Percentiles rank a stretch among this genome's conserved stretches.
These are phyloP conservation scores for Turritopsis dohrnii DNA, from an alignment of 30 jellyfish, hydroid and myxozoan genomes.

Conservation along the genomic window DNA sequence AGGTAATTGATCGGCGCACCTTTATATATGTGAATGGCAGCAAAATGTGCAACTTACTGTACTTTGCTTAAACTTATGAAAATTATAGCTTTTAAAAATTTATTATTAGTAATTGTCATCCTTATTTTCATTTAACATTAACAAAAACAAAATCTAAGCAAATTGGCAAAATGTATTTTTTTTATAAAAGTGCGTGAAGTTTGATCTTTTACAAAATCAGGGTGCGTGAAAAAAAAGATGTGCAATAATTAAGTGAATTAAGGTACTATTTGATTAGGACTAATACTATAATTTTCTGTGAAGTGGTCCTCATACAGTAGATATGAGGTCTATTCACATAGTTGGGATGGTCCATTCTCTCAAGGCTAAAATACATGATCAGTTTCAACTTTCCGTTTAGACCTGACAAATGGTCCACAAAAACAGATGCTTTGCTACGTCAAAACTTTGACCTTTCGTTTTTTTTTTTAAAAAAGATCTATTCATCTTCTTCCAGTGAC, in stretches of 20 bases:
- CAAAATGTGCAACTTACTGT: not conserved
- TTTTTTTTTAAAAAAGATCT: not conserved
- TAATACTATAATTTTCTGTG: not conserved
- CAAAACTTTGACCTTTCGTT: not conserved
- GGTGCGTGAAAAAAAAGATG: not conserved
- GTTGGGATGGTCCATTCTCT: not conserved
- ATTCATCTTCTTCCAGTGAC: not conserved
- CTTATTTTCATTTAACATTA: not conserved
- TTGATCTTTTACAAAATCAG: not conserved
- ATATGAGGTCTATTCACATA: not conserved
- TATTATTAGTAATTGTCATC: not conserved
- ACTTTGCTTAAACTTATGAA: too few relatives aligned
- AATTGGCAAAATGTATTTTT: not conserved
- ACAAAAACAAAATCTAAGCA: not conserved
- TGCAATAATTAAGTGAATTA: not conserved
- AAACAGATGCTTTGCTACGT: not conserved
- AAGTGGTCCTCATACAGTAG: not conserved
- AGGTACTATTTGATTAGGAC: not conserved
- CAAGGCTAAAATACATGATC: not conserved
- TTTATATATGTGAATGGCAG: not conserved
- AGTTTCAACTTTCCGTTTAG: not conserved
- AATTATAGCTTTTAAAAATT: not conserved
- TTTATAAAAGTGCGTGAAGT: not conserved
- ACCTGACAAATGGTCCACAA: not conserved
- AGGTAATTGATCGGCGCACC: conserved; percentile 1